phyloP scores from a whole-genome alignment of 2,888 invertebrate species.

The Drosophila multiciliata region DNA sequence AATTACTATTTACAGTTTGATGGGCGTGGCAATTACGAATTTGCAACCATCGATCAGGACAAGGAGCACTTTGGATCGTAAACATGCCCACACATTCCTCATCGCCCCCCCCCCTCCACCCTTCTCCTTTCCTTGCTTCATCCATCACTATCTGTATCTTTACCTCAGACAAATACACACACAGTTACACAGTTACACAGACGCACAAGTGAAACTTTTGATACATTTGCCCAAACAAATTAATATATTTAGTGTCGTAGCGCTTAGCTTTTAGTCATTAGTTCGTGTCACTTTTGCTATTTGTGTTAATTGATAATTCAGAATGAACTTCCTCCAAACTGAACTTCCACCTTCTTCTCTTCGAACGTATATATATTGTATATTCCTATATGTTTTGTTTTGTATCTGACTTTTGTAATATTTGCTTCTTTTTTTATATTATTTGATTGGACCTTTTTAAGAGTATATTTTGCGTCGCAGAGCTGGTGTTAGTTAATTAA shows the following conservation, averaged over 20 bases:
- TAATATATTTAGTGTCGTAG: constrained; percentile 3
- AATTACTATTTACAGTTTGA: constrained; percentile 98
- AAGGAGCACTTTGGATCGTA: constrained; percentile 98
- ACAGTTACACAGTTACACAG: not conserved
- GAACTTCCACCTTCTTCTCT: not conserved
- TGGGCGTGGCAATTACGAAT: constrained; percentile 95
- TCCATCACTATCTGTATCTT: not conserved
- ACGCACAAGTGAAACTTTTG: constrained; percentile 10
- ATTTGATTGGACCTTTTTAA: not conserved
- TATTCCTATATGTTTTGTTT: constrained; percentile 22
- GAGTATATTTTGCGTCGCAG: constrained; percentile 1
- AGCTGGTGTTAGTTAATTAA: constrained; percentile 56
- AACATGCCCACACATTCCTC: not conserved
- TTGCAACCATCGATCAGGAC: constrained; percentile 93
- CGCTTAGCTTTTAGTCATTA: constrained; percentile 11
- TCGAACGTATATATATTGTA: constrained; percentile 14
- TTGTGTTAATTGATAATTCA: constrained; percentile 1
- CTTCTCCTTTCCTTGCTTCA: not conserved
- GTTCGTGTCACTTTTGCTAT: not conserved
- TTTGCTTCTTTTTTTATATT: constrained; percentile 24
- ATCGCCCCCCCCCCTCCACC: too few relatives aligned
- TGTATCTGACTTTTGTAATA: constrained; percentile 28
- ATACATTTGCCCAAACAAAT: constrained; percentile 11
- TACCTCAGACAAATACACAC: not conserved
- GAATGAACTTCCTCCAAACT: not conserved